These are phyloP conservation scores for Anoplolepis gracilipes DNA, from an alignment of 1,140 invertebrate genomes.

Conservation along the genomic window DNA sequence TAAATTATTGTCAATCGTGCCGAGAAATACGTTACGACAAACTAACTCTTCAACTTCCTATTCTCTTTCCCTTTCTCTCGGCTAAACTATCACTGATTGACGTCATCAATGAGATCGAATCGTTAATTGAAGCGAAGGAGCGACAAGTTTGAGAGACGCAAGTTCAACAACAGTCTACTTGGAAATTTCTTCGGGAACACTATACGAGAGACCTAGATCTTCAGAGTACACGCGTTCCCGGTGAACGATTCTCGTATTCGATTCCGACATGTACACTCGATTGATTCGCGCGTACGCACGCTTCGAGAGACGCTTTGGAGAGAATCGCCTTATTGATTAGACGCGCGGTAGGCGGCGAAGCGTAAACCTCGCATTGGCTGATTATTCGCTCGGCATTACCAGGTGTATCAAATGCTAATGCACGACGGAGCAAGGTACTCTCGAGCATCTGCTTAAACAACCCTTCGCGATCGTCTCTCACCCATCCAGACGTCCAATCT, in stretches of 20 bases:
- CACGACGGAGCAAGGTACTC: slow-evolving; percentile 34
- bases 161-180: neutral
- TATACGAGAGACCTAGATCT: slow-evolving; percentile 10
- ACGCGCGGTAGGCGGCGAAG: slow-evolving; percentile 22
- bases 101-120: slow-evolving; percentile 2
- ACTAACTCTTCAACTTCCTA: too few relatives aligned
- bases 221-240: neutral
- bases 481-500: slow-evolving; percentile 30
- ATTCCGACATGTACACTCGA: neutral
- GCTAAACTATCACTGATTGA: neutral
- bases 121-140: slow-evolving; percentile 10
- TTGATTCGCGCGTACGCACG: slow-evolving; percentile 9
- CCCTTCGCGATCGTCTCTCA: slow-evolving; percentile 4
- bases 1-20: neutral
- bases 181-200: neutral
- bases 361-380: slow-evolving; percentile 58
- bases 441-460: slow-evolving; percentile 42
- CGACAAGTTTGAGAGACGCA: neutral
- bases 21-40: neutral
- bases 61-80: too few relatives aligned
- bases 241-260: slow-evolving; percentile 11
- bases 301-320: slow-evolving; percentile 5
- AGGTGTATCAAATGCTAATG: slow-evolving; percentile 50
- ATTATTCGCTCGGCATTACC: slow-evolving; percentile 67
- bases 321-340: slow-evolving; percentile 49